These are phyloP conservation scores for Alauda arvensis DNA, from an alignment of 2,797 vertebrate species.

Conservation along the genomic window DNA sequence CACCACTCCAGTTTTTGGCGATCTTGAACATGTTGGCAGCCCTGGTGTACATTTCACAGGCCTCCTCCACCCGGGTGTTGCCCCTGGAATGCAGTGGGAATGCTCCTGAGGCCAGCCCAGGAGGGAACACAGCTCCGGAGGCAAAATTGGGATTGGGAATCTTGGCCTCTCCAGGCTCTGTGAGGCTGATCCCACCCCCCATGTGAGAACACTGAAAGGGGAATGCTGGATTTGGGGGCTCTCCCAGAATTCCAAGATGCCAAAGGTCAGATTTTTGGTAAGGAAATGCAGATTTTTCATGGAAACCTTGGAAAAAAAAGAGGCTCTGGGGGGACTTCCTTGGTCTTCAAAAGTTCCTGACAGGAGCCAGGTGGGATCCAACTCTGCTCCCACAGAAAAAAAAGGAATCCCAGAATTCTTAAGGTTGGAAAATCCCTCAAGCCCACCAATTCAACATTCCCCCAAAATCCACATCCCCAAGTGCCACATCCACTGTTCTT, in stretches of 20 bases:
- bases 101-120: accelerated
- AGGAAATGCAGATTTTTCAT: neutral
- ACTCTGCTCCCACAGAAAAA: neutral
- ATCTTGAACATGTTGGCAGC: constrained; percentile 99
- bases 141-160: accelerated
- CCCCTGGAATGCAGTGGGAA: constrained; percentile 73
- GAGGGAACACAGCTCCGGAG: accelerated
- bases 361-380: neutral
- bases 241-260: accelerated
- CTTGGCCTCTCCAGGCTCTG: accelerated
- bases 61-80: constrained; percentile 93
- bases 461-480: neutral
- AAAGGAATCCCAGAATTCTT: neutral
- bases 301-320: neutral
- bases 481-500: neutral
- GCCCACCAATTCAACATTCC: neutral
- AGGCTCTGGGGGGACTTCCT: neutral
- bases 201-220: neutral
- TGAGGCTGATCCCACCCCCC: neutral
- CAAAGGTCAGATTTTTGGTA: neutral
- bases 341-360: neutral
- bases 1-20: constrained; percentile 97
- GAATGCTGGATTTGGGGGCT: neutral
- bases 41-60: constrained; percentile 98
- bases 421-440: neutral